A percentile compares a stretch with the other conserved stretches of the same genome.
These are phyloP conservation scores for Caenorhabditis auriculariae DNA, from an alignment of 2,888 invertebrate species.

Conservation along the genomic window DNA sequence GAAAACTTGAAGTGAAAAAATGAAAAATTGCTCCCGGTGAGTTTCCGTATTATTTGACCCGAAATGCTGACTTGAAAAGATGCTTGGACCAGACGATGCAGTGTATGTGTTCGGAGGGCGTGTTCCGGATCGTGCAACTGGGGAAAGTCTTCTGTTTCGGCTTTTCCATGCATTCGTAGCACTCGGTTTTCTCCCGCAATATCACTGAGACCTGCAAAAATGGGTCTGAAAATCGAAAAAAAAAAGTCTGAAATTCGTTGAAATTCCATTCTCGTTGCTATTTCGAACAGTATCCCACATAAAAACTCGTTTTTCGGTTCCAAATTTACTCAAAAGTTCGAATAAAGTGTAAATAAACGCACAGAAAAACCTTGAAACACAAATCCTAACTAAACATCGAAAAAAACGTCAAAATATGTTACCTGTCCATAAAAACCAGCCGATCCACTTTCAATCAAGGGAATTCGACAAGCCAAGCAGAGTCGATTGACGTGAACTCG, in stretches of 20 bases:
- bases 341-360: too few species aligned
- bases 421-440: constrained; percentile 91
- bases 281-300: too few species aligned
- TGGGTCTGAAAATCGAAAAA: constrained; percentile 1
- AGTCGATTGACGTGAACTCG: constrained; percentile 97
- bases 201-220: constrained; percentile 42
- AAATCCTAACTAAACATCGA: too few species aligned
- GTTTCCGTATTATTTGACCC: background rate
- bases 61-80: constrained; percentile 88
- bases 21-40: too few species aligned
- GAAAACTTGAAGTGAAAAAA: background rate
- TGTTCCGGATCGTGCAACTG: constrained; percentile 97
- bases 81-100: constrained; percentile 99
- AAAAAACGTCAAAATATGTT: too few species aligned
- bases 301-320: too few species aligned
- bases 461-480: constrained; percentile 91
- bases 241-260: too few species aligned
- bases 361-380: too few species aligned
- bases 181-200: constrained; percentile 82
- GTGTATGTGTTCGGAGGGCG: constrained; percentile 97
- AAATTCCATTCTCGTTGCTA: too few species aligned
- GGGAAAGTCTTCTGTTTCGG: constrained; percentile 82
- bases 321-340: too few species aligned
- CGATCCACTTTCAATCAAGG: constrained; percentile 93
- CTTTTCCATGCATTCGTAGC: constrained; percentile 91